Percentiles rank a stretch among this genome's conserved stretches.
Evolutionary conservation across 2,797 vertebrate species (phyloP).

Genomic region (Phoebastria nigripes): DNA sequence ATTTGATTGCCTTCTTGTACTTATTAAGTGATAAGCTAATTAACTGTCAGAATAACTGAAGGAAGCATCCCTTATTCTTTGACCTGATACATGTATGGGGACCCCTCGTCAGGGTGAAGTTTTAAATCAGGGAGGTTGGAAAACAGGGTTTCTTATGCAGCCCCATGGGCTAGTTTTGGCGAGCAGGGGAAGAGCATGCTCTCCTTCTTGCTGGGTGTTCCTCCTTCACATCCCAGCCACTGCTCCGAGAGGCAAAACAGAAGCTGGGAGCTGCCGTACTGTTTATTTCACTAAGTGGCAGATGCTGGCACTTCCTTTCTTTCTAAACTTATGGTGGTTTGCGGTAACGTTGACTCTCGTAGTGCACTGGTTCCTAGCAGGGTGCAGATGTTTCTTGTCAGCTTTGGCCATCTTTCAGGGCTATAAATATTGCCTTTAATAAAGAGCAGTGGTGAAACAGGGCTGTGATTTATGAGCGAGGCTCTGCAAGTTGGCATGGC

Average conservation of each 20-base stretch:
- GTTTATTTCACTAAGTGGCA: not conserved
- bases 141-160: not conserved
- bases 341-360: accelerated
- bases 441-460: not conserved
- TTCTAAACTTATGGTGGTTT: not conserved
- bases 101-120: not conserved
- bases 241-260: not conserved
- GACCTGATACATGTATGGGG: accelerated
- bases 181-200: not conserved
- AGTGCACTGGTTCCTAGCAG: not conserved
- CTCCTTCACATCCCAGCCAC: not conserved
- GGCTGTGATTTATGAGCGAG: not conserved
- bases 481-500: not conserved
- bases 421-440: conserved; percentile 11
- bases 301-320: not conserved
- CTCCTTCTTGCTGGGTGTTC: not conserved
- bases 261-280: not conserved
- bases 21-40: not conserved
- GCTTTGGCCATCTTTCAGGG: conserved; percentile 31
- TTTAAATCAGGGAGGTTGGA: not conserved
- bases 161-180: not conserved
- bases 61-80: not conserved
- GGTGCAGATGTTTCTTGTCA: conserved; percentile 45
- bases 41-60: not conserved
- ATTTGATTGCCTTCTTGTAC: not conserved